Conservation (phyloP, 2,797 vertebrate species). For the Phyllotis vaccarum region DNA sequence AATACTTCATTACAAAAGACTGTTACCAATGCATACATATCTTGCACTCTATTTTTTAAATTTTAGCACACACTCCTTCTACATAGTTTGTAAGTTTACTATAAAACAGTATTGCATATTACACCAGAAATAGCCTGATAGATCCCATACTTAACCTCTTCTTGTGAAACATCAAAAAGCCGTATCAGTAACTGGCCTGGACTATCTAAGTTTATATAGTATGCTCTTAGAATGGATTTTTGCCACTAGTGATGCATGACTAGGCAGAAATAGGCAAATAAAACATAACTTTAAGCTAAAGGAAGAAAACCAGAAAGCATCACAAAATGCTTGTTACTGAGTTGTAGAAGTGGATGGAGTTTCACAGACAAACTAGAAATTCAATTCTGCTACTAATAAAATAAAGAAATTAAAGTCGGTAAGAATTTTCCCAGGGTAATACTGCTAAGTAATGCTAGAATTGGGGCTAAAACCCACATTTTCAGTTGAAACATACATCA, state of each 20-base stretch:
- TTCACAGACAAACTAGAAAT: constrained; percentile 42
- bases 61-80: background rate
- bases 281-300: background rate
- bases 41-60: background rate
- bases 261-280: background rate
- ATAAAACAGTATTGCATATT: background rate
- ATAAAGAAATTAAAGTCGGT: constrained; percentile 1
- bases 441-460: background rate
- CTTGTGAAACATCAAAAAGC: background rate
- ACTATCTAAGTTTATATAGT: background rate
- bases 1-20: background rate
- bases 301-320: background rate
- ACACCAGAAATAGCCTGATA: background rate
- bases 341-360: background rate
- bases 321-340: constrained; percentile 23
- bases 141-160: background rate
- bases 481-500: background rate
- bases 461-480: background rate
- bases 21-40: background rate
- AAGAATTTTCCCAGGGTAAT: background rate
- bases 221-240: background rate
- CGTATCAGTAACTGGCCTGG: background rate
- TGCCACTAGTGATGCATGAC: background rate
- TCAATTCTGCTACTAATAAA: constrained; percentile 1
- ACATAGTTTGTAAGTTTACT: background rate